phyloP scores from a whole-genome alignment of 64 coral and sea anemone species.

The Actinia tenebrosa region DNA sequence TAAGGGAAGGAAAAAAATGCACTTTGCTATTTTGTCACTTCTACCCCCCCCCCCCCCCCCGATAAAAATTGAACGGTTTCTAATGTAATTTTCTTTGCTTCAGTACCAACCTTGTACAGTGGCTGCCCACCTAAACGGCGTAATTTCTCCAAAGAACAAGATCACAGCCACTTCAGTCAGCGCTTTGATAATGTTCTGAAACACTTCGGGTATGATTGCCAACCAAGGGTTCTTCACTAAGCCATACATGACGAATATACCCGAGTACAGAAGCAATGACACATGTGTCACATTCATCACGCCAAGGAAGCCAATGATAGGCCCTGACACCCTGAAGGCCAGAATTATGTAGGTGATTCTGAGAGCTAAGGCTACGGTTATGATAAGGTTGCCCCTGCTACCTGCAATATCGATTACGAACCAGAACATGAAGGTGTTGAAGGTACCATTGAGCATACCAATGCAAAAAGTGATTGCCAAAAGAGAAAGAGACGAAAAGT shows the following conservation, averaged over 20 bases:
- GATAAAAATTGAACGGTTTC: no score
- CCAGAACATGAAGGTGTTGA: slow-evolving; percentile 45
- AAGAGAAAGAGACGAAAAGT: background rate
- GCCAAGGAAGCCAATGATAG: slow-evolving; percentile 4
- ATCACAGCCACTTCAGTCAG: slow-evolving; percentile 11
- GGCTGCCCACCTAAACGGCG: slow-evolving; percentile 20
- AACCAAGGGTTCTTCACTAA: slow-evolving; percentile 23
- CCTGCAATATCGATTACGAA: slow-evolving; percentile 20
- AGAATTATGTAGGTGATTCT: slow-evolving; percentile 3
- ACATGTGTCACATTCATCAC: slow-evolving; percentile 13
- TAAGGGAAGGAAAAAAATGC: no score
- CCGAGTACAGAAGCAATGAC: background rate
- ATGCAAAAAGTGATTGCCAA: slow-evolving; percentile 28
- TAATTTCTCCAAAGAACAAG: slow-evolving; percentile 24
- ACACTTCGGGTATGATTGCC: slow-evolving; percentile 28
- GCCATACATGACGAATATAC: slow-evolving; percentile 27
- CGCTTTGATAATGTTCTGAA: slow-evolving; percentile 3
- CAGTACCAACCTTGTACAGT: slow-evolving; percentile 29
- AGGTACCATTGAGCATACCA: slow-evolving; percentile 23
- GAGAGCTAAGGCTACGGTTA: slow-evolving; percentile 17
- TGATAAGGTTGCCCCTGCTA: slow-evolving; percentile 16
- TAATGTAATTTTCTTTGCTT: no score
- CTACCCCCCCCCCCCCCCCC: no score
- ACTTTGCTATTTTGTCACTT: no score
- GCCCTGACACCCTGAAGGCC: slow-evolving; percentile 15